Base-by-base conservation (phyloP, 2,888 invertebrate genomes). In the Netelia inedita region DNA sequence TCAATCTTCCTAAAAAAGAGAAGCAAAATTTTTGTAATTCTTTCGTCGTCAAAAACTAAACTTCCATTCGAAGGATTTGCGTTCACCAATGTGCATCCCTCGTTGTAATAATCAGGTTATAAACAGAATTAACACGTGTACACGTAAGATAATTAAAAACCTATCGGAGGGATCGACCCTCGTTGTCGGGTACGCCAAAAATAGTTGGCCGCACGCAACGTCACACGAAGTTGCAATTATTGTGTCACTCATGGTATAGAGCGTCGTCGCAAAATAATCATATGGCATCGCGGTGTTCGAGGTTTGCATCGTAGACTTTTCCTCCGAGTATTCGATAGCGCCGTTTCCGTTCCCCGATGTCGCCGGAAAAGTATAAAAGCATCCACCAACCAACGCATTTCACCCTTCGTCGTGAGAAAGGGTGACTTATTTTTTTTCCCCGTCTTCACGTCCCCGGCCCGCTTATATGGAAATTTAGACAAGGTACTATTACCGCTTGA, bases 221-320 rank as follows among this genome's bases (percentile, higher is more conserved):
- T 19, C 8, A 72, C 43, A 63, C 53, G 57, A 19, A 41, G 65
- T 82, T 16, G 81, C 71, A 82, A 82, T 82, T 82, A 82, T 71
- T 46, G 55, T 76, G 82, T 76, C 76, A 80, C 74, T 82, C 61
- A 75, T 19, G 57, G 71, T 46, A 65, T 55, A 28, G 5, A 63
- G 75, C 46, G 16, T 79, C 74, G 76, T 69, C 63, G 74, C 11
- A 68, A 50, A 68, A 74, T 80, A 80, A 80, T 80, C 46, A 80
- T 80, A 74, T 43, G 80, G 59, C 74, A 59, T 61, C 74, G 46
- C 21, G 23, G 23, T 61, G 43, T 57, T 73, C 35, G 63, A 63
- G 53, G 69, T 57, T 79, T 57, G 57, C 73, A 55, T 43, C 61
- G 14, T 16, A 57, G 19, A 46, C 57, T 41, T 63, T n/a, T 10